A percentile compares a stretch with the other conserved stretches of the same genome.
Conservation (phyloP, 2,888 invertebrate species). For the Ariolimax columbianus region DNA sequence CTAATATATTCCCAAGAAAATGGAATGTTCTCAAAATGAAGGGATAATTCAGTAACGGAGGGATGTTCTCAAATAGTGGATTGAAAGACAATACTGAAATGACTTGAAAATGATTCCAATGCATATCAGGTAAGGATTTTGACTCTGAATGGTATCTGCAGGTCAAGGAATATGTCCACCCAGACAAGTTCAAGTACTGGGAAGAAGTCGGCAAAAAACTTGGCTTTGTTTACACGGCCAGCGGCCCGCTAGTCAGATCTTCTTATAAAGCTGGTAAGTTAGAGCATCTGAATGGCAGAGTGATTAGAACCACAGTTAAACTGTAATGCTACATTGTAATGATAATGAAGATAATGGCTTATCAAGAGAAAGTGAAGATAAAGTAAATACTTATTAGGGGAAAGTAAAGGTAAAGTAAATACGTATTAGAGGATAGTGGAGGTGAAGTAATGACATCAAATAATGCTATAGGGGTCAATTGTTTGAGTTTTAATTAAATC, state of each 20-base stretch:
- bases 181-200: conserved; percentile 93
- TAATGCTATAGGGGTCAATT: too few species aligned
- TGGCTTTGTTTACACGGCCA: conserved; percentile 97
- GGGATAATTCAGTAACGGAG: too few species aligned
- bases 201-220: conserved; percentile 88
- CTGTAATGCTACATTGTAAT: too few species aligned
- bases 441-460: neutral
- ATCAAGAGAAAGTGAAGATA: neutral
- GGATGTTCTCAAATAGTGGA: too few species aligned
- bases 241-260: conserved; percentile 96
- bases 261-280: conserved; percentile 94
- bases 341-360: neutral
- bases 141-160: too few species aligned
- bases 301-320: too few species aligned
- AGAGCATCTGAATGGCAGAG: neutral
- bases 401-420: neutral
- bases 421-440: neutral
- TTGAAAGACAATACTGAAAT: too few species aligned
- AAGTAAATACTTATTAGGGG: neutral
- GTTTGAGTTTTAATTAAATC: too few species aligned
- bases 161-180: conserved; percentile 96
- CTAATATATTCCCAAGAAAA: too few species aligned
- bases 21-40: too few species aligned
- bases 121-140: too few species aligned
- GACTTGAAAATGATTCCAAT: too few species aligned